phyloP scores from a whole-genome alignment of 2,113 vertebrate genomes.

The Pongo abelii region DNA sequence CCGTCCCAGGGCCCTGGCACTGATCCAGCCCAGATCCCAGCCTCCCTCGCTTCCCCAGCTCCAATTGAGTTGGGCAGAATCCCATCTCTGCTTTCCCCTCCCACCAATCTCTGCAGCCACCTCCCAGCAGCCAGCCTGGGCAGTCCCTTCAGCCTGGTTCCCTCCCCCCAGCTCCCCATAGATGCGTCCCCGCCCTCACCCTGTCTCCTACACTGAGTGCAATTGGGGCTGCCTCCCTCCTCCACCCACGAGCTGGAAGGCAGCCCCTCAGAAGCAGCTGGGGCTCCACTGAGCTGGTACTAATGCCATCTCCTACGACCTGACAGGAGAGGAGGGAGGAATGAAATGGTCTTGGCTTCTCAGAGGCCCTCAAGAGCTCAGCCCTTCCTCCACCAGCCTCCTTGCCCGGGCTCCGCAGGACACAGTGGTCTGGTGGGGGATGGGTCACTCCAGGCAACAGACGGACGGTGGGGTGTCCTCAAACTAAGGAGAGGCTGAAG shows the following conservation, averaged over 20 bases:
- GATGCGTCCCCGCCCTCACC: accelerated
- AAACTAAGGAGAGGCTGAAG: not conserved
- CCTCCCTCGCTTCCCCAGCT: not conserved
- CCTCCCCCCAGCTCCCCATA: accelerated
- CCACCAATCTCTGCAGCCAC: not conserved
- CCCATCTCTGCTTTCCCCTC: not conserved
- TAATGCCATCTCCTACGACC: constrained; percentile 29
- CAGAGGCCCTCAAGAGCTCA: not conserved
- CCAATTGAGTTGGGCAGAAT: constrained; percentile 35
- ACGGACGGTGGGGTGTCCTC: not conserved
- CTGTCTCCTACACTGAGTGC: not conserved
- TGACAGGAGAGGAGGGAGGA: not conserved
- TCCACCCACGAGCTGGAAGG: accelerated
- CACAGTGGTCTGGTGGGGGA: not conserved
- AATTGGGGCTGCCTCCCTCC: not conserved
- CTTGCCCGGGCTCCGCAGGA: not conserved
- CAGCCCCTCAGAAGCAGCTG: not conserved
- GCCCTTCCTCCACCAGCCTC: not conserved
- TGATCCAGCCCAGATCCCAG: not conserved
- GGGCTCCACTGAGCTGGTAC: constrained; percentile 33
- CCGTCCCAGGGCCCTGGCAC: not conserved
- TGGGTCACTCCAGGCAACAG: too few relatives aligned
- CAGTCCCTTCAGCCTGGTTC: not conserved
- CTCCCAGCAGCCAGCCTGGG: not conserved
- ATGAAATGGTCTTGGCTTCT: not conserved